phyloP scores from a whole-genome alignment of 2,888 invertebrate genomes.

The Shargacucullia verbasci region DNA sequence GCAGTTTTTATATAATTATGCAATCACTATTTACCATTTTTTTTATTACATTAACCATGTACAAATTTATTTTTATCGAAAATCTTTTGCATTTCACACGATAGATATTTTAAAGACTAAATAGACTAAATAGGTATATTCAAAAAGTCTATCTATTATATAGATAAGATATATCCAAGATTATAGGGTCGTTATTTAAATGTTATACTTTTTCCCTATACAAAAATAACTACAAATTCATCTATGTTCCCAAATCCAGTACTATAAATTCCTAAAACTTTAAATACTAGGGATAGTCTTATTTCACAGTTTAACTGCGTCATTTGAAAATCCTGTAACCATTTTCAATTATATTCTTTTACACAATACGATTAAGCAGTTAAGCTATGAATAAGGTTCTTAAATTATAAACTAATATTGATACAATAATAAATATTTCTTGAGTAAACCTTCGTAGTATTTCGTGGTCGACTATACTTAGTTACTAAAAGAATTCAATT shows the following conservation, averaged over 20 bases:
- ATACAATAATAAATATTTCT: neutral
- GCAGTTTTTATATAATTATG: constrained; percentile 8
- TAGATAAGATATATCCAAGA: constrained; percentile 44
- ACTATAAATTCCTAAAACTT: constrained; percentile 48
- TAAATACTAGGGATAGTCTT: constrained; percentile 44
- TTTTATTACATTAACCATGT: constrained; percentile 1
- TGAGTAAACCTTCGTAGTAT: constrained; percentile 14
- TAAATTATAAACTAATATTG: constrained; percentile 8
- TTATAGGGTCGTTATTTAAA: constrained; percentile 30
- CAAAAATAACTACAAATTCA: constrained; percentile 68
- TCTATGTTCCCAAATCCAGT: constrained; percentile 73
- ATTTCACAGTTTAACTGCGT: constrained; percentile 55
- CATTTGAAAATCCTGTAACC: constrained; percentile 38
- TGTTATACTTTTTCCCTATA: constrained; percentile 52
- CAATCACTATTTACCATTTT: neutral
- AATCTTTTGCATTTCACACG: constrained; percentile 22
- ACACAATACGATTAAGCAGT: constrained; percentile 41
- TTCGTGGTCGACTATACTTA: constrained; percentile 14
- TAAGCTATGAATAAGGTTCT: constrained; percentile 49
- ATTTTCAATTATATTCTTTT: constrained; percentile 22
- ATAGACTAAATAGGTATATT: constrained; percentile 44
- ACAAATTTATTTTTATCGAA: constrained; percentile 7
- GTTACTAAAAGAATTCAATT: constrained; percentile 62
- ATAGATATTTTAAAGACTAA: constrained; percentile 28
- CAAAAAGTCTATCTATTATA: constrained; percentile 41